phyloP scores from a whole-genome alignment of 2,113 vertebrate species.

The Paraplagusia blochii region DNA sequence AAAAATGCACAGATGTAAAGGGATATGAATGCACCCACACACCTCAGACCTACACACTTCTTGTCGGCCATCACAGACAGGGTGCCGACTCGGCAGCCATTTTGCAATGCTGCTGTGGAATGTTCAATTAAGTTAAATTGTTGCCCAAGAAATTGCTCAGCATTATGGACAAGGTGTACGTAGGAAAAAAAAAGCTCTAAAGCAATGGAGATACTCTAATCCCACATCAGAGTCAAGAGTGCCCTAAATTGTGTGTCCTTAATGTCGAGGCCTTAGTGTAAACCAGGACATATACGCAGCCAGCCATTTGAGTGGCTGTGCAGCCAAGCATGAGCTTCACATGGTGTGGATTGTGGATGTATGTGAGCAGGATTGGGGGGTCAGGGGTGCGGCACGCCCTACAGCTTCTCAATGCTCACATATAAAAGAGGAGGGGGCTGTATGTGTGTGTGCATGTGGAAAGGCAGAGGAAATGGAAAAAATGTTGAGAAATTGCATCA shows the following conservation, averaged over 20 bases:
- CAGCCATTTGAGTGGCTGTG: constrained; percentile 30
- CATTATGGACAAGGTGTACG: constrained; percentile 3
- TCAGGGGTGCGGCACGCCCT: constrained; percentile 51
- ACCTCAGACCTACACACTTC: constrained; percentile 63
- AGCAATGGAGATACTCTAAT: neutral
- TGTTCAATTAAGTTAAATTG: constrained; percentile 70
- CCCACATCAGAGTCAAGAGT: constrained; percentile 3
- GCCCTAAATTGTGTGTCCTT: constrained; percentile 7
- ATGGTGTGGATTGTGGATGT: constrained; percentile 35
- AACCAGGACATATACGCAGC: constrained; percentile 27
- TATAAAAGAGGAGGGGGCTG: constrained; percentile 39
- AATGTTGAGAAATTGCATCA: constrained; percentile 42
- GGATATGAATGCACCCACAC: constrained; percentile 36
- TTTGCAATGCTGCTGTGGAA: constrained; percentile 70
- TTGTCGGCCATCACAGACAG: constrained; percentile 72
- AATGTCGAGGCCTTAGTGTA: constrained; percentile 16
- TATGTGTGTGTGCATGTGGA: constrained; percentile 40
- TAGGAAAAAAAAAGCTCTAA: too few relatives aligned
- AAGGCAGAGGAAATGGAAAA: constrained; percentile 37
- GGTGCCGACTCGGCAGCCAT: constrained; percentile 70
- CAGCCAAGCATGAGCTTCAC: constrained; percentile 48
- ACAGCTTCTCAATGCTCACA: constrained; percentile 55
- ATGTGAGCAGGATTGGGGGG: constrained; percentile 17
- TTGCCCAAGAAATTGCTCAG: constrained; percentile 35
- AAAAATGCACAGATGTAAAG: constrained; percentile 21